Conservation (phyloP, 2,113 vertebrate species). For the Pollimyrus isidori region DNA sequence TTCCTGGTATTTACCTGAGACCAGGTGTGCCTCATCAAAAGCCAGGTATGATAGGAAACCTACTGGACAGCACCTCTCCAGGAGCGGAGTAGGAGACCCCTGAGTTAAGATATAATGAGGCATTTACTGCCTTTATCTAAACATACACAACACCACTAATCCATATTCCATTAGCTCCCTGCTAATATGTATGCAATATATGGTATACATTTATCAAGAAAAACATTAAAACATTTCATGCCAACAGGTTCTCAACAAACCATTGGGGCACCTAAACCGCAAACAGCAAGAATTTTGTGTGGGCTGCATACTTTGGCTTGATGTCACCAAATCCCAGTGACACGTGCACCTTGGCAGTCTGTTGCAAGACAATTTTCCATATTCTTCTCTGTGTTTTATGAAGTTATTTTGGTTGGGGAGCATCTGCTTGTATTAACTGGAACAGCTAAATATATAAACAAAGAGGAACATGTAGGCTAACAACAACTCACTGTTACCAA, state of each 20-base stretch:
- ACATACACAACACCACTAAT: neutral
- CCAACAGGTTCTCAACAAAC: neutral
- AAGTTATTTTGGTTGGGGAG: neutral
- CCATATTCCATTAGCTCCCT: neutral
- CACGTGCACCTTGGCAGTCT: neutral
- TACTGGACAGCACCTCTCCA: too few species aligned
- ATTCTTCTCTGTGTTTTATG: neutral
- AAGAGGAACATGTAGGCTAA: neutral
- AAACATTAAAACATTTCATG: neutral
- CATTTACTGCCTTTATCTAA: neutral
- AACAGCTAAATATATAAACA: neutral
- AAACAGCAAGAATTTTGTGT: neutral
- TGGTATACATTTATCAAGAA: neutral
- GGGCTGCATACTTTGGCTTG: neutral
- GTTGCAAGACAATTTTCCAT: neutral
- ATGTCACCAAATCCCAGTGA: neutral
- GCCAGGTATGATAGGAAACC: too few species aligned
- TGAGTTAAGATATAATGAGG: neutral
- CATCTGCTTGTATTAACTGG: neutral
- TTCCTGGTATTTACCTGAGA: too few species aligned
- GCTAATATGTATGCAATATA: neutral
- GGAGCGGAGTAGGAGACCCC: too few species aligned
- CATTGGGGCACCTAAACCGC: neutral
- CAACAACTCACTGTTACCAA: neutral
- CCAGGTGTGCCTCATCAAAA: too few species aligned